Percentiles rank a stretch among this genome's conserved stretches.
These are phyloP conservation scores for Drosophila parvula DNA, from an alignment of 1,140 invertebrate genomes.

Conservation along the genomic window DNA sequence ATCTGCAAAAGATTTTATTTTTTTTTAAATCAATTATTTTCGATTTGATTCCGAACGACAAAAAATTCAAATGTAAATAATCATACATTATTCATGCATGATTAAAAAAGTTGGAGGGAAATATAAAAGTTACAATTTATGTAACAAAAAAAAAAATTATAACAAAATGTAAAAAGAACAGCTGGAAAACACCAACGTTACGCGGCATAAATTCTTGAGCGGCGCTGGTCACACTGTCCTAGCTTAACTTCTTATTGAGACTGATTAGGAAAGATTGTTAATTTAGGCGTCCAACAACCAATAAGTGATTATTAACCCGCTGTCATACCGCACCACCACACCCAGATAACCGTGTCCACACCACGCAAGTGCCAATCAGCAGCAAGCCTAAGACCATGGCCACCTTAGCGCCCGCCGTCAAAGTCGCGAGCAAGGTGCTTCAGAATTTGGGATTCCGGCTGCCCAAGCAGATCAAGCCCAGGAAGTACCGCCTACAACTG, in stretches of 20 bases:
- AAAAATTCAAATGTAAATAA: too few species aligned
- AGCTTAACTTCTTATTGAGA: conserved; percentile 20
- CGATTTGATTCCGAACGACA: too few species aligned
- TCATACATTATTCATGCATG: too few species aligned
- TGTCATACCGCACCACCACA: conserved; percentile 5
- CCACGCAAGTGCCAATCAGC: conserved; percentile 62
- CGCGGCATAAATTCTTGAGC: neutral
- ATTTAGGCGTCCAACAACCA: neutral
- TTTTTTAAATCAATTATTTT: too few species aligned
- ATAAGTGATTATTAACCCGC: conserved; percentile 18
- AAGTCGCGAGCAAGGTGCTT: conserved; percentile 63
- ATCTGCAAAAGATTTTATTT: too few species aligned
- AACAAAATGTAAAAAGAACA: too few species aligned
- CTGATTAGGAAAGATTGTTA: conserved; percentile 19
- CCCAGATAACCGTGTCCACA: conserved; percentile 52
- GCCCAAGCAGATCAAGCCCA: conserved; percentile 87
- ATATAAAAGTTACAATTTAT: too few species aligned
- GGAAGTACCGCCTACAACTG: conserved; percentile 90
- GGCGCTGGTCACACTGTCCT: conserved; percentile 3
- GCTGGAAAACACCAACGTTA: conserved; percentile 7
- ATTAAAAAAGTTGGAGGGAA: too few species aligned
- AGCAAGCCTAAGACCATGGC: conserved; percentile 50
- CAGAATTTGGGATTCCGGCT: conserved; percentile 86
- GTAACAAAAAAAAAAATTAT: too few species aligned
- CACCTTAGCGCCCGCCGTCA: conserved; percentile 60